Percentiles rank a stretch among this genome's conserved stretches.
Evolutionary conservation across 2,113 vertebrate species (phyloP).

Genomic region (Emydura subglobosa): DNA sequence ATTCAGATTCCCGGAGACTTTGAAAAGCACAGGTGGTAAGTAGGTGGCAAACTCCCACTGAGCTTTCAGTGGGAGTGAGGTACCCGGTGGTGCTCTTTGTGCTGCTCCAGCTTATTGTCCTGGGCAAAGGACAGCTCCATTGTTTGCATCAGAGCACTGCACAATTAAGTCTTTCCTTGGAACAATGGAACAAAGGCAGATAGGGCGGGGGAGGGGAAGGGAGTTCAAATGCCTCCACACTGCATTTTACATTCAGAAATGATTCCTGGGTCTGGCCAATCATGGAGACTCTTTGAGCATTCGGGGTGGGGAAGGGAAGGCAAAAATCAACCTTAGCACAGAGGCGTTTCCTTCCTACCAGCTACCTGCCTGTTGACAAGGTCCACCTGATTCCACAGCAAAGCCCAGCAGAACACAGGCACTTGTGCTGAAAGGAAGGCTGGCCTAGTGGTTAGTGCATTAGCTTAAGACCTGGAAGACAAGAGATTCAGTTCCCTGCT

Average conservation of each 20-base stretch:
- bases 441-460: not conserved
- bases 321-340: not conserved
- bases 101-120: not conserved
- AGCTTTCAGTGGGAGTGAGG: not conserved
- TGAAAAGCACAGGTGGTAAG: not conserved
- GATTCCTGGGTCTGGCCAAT: conserved; percentile 2
- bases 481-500: not conserved
- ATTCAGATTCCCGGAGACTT: not conserved
- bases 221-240: not conserved
- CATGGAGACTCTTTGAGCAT: conserved; percentile 10
- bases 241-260: conserved; percentile 46
- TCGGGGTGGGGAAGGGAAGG: conserved; percentile 41
- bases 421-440: not conserved
- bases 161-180: conserved; percentile 60
- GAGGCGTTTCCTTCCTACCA: conserved; percentile 52
- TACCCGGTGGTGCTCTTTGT: not conserved
- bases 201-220: conserved; percentile 22
- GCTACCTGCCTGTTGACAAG: conserved; percentile 21
- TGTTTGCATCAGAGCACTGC: conserved; percentile 9
- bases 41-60: not conserved
- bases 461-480: conserved; percentile 36
- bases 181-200: conserved; percentile 20
- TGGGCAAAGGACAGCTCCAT: conserved; percentile 2
- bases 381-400: conserved; percentile 11
- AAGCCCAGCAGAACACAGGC: not conserved